Base-by-base conservation (phyloP, 2,797 vertebrate genomes). In the Schizopygopsis pylzovi region DNA sequence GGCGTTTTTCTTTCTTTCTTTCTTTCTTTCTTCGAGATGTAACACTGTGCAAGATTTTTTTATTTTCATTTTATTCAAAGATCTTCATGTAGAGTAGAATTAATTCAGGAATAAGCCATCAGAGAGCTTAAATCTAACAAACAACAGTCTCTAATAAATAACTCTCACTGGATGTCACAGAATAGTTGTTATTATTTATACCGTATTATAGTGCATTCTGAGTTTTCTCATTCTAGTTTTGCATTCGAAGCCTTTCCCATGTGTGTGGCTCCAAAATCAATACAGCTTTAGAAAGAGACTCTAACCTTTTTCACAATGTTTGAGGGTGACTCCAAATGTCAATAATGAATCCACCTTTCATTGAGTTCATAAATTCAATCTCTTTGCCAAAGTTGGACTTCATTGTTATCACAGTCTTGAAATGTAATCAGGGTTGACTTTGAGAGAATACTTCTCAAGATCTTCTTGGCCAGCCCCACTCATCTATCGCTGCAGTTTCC, bases 21-120 rank as follows among this genome's bases (percentile, higher is more conserved):
- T 39, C 25, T 86, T 85, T 72, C 41, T 85, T 79, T 76, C 61
- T 75, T 86, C 65, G 70, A 86, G 78, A 89, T 88, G 87, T 89
- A 91, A 89, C 93, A 92, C 91, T 91, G 56, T 79, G n/a, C 37
- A 41, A 41, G 13, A 41, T 33, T 33, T 33, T 33, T 33, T 41
- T 73, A 49, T 28, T 73, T 49, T 28, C 1, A 25, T 73, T 73
- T 54, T 79, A 79, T 63, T 79, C 56, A 20, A 63, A 45, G 9
- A 59, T 16, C n/a, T 79, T 63, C 0, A 77, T 54, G 18, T 39
- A 12, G 9, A 37, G 73, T 20, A 49, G 12, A 11, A 39, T 56
- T 77, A 59, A n/a, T 7, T 12, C 7, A 1, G 4, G 6, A 41
- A 43, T 43, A 61, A 45, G 56, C 37, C 59, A 49, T 49, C 61